Conservation (phyloP, 2,113 vertebrate genomes). For the Heterocephalus glaber region DNA sequence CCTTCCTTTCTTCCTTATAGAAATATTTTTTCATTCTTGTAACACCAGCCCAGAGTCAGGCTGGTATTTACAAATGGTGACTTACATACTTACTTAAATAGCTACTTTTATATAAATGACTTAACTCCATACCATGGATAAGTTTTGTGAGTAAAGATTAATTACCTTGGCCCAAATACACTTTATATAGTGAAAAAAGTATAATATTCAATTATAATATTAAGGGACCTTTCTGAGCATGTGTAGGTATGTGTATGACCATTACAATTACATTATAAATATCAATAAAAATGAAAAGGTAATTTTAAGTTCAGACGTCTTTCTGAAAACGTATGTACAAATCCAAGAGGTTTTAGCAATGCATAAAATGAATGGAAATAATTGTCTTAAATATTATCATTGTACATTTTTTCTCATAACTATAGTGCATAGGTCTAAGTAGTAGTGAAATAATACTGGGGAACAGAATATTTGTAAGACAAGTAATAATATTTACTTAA, state of each 20-base stretch:
- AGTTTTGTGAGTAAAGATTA: slow-evolving; percentile 37
- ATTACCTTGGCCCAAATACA: slow-evolving; percentile 38
- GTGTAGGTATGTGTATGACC: neutral
- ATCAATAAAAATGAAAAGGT: neutral
- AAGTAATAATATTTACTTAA: neutral
- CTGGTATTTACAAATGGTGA: neutral
- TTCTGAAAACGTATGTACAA: neutral
- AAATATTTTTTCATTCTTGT: neutral
- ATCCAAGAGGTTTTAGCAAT: neutral
- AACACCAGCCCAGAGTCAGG: neutral
- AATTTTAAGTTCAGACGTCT: neutral
- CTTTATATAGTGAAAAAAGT: slow-evolving; percentile 2
- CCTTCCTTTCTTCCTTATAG: neutral
- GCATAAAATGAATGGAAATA: neutral
- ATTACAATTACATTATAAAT: neutral
- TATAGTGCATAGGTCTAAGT: neutral
- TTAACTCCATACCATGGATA: neutral
- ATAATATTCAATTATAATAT: slow-evolving; percentile 3
- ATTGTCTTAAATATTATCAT: neutral
- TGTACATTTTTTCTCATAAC: neutral
- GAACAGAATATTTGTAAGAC: neutral
- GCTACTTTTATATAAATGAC: neutral
- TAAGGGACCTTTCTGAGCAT: neutral
- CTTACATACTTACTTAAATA: slow-evolving; percentile 55
- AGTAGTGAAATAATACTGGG: neutral